Conservation (phyloP, 2,797 vertebrate genomes). For the Leuciscus waleckii region DNA sequence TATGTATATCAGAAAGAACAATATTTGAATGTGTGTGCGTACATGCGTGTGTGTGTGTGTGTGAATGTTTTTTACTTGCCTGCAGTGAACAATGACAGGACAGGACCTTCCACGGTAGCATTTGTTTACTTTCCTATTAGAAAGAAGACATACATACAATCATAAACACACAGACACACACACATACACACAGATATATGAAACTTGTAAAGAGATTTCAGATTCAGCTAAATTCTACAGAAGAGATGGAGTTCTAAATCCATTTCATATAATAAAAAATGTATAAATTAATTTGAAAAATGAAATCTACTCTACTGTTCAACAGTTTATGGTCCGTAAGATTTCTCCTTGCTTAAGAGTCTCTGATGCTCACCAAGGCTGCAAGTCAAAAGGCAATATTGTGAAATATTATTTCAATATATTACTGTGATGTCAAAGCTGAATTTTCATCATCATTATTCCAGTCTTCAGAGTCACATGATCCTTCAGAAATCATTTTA, state of each 20-base stretch:
- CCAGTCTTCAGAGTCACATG: not conserved
- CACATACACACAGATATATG: constrained; percentile 5
- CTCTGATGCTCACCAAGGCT: not conserved
- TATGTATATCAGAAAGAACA: not conserved
- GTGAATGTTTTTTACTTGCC: constrained; percentile 82
- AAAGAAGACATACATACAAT: constrained; percentile 74
- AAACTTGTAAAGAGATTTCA: constrained; percentile 8
- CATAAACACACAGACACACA: constrained; percentile 47
- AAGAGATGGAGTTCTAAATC: not conserved
- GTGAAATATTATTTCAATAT: not conserved
- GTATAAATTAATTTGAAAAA: rapidly evolving
- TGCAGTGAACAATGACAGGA: constrained; percentile 98
- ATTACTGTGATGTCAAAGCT: not conserved
- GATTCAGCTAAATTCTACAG: constrained; percentile 1
- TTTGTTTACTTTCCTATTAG: constrained; percentile 98
- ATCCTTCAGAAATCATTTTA: not conserved
- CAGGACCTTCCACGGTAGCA: constrained; percentile 98
- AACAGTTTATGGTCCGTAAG: not conserved
- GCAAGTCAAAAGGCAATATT: not conserved
- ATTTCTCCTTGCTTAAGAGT: not conserved
- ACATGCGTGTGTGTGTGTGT: not conserved
- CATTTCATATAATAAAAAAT: not conserved
- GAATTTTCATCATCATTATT: not conserved
- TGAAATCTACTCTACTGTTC: not conserved
- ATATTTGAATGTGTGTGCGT: constrained; percentile 51